Evolutionary conservation across 2,113 vertebrate species (phyloP), one percentile per base, ranked within the genome.

Genomic region (Gavia stellata): DNA sequence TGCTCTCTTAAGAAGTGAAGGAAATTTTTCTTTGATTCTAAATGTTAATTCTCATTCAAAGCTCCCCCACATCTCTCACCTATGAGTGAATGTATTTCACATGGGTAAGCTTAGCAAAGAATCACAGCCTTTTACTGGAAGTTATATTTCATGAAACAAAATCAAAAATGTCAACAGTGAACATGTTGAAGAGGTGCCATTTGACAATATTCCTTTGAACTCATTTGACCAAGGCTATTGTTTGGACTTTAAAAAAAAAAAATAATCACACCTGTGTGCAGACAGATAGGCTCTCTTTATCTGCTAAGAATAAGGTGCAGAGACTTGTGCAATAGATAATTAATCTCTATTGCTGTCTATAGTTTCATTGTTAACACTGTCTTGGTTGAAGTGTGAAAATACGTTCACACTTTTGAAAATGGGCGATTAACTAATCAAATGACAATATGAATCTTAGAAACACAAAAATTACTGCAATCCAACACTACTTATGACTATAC

Each of bases 321-420:
- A 96, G 97, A 97, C 95, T 97, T 97, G 96, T 97, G 97, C 67
- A 81, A 97, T 95, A 98, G 97, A 98, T 98, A 98, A 98, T 98
- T 98, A 98, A 98, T 98, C 98, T 98, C 98, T 97, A 98, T 96
- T 98, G 97, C 98, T 98, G 98, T 98, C 98, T 98, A 97, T 98
- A 98, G 98, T 98, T 98, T 97, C 98, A 98, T 98, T 98, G 98
- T 98, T 98, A 98, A 98, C 98, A 98, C 97, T 94, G 95, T 94
- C 98, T 98, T 98, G 93, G 97, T 92, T 97, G 97, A 98, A 97
- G 98, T 98, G 98, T 97, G 98, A 98, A 98, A 98, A 98, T 97
- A 98, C 59, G 97, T 98, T 98, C 98, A 97, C 98, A 97, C 98
- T 97, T 98, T 96, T 96, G 96, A 97, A 98, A 98, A 98, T 83